Percentiles rank a stretch among this genome's conserved stretches.
These are phyloP conservation scores for Carposina sasakii DNA, from an alignment of 1,140 invertebrate species.

Conservation along the genomic window DNA sequence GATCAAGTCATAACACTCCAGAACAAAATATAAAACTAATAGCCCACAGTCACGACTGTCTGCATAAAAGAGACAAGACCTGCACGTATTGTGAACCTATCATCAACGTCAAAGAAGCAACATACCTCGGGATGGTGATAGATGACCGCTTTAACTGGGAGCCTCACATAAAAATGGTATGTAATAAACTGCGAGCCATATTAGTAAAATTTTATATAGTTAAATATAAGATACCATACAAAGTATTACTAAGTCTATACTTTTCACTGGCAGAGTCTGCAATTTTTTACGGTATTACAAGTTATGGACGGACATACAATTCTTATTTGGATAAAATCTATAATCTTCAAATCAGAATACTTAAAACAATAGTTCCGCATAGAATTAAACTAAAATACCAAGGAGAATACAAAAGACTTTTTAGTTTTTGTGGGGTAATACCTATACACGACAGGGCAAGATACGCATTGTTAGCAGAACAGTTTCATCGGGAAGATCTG, in stretches of 20 bases:
- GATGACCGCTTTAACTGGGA: constrained; percentile 16
- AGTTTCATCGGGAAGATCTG: neutral
- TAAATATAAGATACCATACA: constrained; percentile 21
- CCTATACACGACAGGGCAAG: neutral
- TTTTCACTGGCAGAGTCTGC: constrained; percentile 13
- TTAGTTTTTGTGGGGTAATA: neutral
- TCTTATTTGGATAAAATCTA: constrained; percentile 15
- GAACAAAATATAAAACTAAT: neutral
- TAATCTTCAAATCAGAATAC: constrained; percentile 16
- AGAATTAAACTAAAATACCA: neutral
- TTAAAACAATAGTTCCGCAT: constrained; percentile 12
- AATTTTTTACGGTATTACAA: constrained; percentile 17
- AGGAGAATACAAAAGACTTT: neutral
- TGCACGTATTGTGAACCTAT: neutral
- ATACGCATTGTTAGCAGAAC: neutral
- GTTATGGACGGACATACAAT: constrained; percentile 19
- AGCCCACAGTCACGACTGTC: neutral
- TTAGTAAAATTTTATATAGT: constrained; percentile 14
- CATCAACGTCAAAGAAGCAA: neutral
- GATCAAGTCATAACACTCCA: neutral
- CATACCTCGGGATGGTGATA: constrained; percentile 20
- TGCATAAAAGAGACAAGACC: neutral
- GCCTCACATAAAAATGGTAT: constrained; percentile 16
- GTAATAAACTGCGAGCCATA: constrained; percentile 17
- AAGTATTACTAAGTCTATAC: constrained; percentile 15